Percentiles rank a stretch among this genome's conserved stretches.
phyloP scores from a whole-genome alignment of 2,888 invertebrate species.

The Tetragonisca angustula region DNA sequence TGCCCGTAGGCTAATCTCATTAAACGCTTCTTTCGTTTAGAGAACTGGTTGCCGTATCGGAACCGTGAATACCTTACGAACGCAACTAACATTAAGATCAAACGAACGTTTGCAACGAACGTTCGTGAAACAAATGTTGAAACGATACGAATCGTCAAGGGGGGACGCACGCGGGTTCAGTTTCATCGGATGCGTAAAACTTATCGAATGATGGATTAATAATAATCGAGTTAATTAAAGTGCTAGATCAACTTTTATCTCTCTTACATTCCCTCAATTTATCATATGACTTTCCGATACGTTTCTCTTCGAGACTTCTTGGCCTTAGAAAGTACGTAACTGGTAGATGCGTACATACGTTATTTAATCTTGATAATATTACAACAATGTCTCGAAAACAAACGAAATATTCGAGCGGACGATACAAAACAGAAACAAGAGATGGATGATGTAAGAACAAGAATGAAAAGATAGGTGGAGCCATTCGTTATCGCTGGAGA shows the following conservation, averaged over 20 bases:
- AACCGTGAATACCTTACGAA: slow-evolving; percentile 4
- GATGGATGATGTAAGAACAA: neutral
- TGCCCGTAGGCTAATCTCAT: slow-evolving; percentile 45
- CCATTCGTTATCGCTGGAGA: slow-evolving; percentile 12
- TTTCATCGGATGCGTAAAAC: neutral
- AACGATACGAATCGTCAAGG: neutral
- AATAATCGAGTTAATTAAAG: slow-evolving; percentile 25
- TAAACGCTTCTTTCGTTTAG: slow-evolving; percentile 42
- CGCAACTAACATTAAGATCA: slow-evolving; percentile 45
- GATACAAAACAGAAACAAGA: neutral
- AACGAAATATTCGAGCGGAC: neutral
- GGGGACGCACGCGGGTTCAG: slow-evolving; percentile 13
- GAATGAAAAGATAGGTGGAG: slow-evolving; percentile 15
- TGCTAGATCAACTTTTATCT: neutral
- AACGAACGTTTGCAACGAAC: slow-evolving; percentile 38
- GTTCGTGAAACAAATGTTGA: slow-evolving; percentile 29
- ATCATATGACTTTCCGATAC: neutral
- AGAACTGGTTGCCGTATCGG: slow-evolving; percentile 52
- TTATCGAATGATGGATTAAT: slow-evolving; percentile 30
- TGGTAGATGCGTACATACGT: neutral
- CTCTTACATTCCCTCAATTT: neutral
- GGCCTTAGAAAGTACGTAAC: neutral
- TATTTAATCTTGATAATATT: neutral
- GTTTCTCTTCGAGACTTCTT: neutral
- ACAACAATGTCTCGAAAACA: neutral